Percentiles rank a stretch among this genome's conserved stretches.
Conservation (phyloP, 2,113 vertebrate species). For the Barbus barbus region DNA sequence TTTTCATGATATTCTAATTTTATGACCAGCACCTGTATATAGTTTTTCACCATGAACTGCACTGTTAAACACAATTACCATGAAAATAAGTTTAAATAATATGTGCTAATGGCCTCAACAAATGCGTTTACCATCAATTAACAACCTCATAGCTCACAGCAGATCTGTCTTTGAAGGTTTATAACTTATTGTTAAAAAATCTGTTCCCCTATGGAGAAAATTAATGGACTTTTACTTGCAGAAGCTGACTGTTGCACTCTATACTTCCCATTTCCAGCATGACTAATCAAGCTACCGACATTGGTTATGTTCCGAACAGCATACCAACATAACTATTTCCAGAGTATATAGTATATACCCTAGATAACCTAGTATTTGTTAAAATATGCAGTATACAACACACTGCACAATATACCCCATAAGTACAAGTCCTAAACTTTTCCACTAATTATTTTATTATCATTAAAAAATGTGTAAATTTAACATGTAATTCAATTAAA, state of each 20-base stretch:
- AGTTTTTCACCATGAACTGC: no score
- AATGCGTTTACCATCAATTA: background rate
- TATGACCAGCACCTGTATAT: no score
- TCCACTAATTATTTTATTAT: background rate
- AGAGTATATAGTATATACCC: background rate
- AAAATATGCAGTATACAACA: background rate
- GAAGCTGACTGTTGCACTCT: no score
- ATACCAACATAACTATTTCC: background rate
- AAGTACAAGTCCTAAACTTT: background rate
- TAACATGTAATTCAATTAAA: no score
- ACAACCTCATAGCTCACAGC: no score
- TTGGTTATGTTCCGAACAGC: background rate
- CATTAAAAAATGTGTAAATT: background rate
- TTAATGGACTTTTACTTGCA: no score
- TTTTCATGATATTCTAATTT: no score
- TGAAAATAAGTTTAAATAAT: no score
- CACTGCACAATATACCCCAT: background rate
- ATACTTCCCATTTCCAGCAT: background rate
- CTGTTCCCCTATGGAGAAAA: background rate
- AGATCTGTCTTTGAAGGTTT: background rate
- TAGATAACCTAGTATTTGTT: background rate
- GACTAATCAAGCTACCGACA: conserved; percentile 23
- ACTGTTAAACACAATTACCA: no score
- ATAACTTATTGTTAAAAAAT: background rate
- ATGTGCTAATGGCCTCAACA: no score